Percentiles rank a stretch among this genome's conserved stretches.
Conservation (phyloP, 1,140 invertebrate genomes). For the Drosophila nigromelanica region DNA sequence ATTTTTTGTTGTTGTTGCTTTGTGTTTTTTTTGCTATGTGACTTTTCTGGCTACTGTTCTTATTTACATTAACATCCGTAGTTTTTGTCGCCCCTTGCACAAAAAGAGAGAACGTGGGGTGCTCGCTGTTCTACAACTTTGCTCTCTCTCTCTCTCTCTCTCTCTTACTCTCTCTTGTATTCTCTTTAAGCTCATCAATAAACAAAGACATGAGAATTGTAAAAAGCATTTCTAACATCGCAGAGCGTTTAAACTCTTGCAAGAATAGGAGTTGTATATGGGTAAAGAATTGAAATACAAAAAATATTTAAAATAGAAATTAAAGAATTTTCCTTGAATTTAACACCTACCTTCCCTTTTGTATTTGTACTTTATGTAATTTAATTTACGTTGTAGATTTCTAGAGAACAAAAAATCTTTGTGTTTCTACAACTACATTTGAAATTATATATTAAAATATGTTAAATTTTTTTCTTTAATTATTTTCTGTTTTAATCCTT, state of each 20-base stretch:
- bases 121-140: background rate
- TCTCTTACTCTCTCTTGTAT: too few species aligned
- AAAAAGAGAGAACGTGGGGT: background rate
- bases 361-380: too few species aligned
- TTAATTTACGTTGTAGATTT: too few species aligned
- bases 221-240: background rate
- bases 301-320: background rate
- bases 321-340: too few species aligned
- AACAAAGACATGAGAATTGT: constrained; percentile 6
- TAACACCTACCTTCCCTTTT: too few species aligned
- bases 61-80: constrained; percentile 6
- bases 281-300: background rate
- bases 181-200: background rate
- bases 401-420: too few species aligned
- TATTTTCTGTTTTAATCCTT: too few species aligned
- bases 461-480: too few species aligned
- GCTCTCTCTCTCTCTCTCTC: background rate
- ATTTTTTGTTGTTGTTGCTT: background rate
- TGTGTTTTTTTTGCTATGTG: too few species aligned
- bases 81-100: background rate
- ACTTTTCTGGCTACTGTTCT: constrained; percentile 3
- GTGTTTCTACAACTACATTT: too few species aligned
- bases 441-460: too few species aligned
- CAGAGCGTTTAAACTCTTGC: background rate
- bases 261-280: too few species aligned